phyloP scores from a whole-genome alignment of 2,888 invertebrate genomes.

The Pterostichus madidus region DNA sequence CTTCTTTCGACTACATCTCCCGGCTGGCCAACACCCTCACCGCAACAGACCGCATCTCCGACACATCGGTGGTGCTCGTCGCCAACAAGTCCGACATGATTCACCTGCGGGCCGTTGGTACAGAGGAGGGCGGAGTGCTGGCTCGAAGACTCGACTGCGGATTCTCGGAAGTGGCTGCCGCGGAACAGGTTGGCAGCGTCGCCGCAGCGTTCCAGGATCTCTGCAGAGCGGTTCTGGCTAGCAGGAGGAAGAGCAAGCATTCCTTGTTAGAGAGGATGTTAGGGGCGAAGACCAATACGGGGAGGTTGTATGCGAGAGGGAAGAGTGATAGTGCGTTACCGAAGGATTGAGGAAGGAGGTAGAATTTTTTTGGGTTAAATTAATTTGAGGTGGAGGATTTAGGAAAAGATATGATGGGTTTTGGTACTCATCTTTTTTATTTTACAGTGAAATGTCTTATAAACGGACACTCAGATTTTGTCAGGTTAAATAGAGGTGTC shows the following conservation, averaged over 20 bases:
- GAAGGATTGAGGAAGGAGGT: slow-evolving; percentile 82
- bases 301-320: slow-evolving; percentile 88
- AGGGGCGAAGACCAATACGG: slow-evolving; percentile 85
- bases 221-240: slow-evolving; percentile 89
- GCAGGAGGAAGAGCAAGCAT: slow-evolving; percentile 90
- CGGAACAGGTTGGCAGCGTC: slow-evolving; percentile 88
- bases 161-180: slow-evolving; percentile 93
- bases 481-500: too few species aligned
- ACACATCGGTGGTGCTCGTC: slow-evolving; percentile 90
- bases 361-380: not conserved
- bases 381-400: too few species aligned
- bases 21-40: slow-evolving; percentile 70
- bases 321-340: slow-evolving; percentile 94
- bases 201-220: slow-evolving; percentile 92
- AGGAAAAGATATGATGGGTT: too few species aligned
- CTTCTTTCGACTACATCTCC: slow-evolving; percentile 88
- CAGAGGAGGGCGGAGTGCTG: slow-evolving; percentile 92
- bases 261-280: slow-evolving; percentile 91
- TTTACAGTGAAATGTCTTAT: too few species aligned
- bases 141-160: slow-evolving; percentile 94
- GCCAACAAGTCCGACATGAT: slow-evolving; percentile 96
- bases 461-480: too few species aligned
- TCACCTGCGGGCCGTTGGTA: slow-evolving; percentile 91
- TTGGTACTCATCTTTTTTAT: too few species aligned
- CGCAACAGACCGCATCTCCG: slow-evolving; percentile 77